Evolutionary conservation across 2,888 invertebrate genomes (phyloP).

Genomic region (Argynnis bischoffii): DNA sequence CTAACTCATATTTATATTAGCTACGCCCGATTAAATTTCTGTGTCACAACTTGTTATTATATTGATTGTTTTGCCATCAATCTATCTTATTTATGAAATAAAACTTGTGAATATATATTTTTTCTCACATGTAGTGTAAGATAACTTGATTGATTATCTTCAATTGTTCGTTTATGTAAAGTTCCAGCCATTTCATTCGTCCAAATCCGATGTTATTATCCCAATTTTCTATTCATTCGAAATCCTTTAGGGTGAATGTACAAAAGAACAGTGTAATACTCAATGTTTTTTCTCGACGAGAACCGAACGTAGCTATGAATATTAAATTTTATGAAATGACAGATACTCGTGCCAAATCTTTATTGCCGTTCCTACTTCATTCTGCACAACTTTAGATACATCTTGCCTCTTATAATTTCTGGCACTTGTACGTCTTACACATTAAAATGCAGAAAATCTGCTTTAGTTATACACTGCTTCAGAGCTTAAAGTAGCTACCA

Average conservation of each 20-base stretch:
- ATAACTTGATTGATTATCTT: no score
- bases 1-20: conserved; percentile 23
- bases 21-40: conserved; percentile 30
- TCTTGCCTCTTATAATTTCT: conserved; percentile 28
- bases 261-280: conserved; percentile 15
- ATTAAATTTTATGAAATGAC: conserved; percentile 37
- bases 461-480: conserved; percentile 9
- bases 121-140: no score
- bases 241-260: conserved; percentile 17
- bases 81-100: no score
- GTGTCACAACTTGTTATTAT: conserved; percentile 27
- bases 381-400: conserved; percentile 30
- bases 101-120: no score
- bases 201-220: conserved; percentile 1
- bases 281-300: conserved; percentile 21
- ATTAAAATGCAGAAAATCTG: conserved; percentile 29
- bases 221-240: conserved; percentile 12
- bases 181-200: not conserved
- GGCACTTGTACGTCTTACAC: conserved; percentile 32
- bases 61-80: conserved; percentile 13
- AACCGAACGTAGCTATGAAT: conserved; percentile 32
- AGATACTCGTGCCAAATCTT: conserved; percentile 40
- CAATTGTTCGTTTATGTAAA: no score
- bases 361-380: conserved; percentile 37
- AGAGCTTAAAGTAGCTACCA: no score